Conservation (phyloP, 2,797 vertebrate genomes). For the Diplodus puntazzo region DNA sequence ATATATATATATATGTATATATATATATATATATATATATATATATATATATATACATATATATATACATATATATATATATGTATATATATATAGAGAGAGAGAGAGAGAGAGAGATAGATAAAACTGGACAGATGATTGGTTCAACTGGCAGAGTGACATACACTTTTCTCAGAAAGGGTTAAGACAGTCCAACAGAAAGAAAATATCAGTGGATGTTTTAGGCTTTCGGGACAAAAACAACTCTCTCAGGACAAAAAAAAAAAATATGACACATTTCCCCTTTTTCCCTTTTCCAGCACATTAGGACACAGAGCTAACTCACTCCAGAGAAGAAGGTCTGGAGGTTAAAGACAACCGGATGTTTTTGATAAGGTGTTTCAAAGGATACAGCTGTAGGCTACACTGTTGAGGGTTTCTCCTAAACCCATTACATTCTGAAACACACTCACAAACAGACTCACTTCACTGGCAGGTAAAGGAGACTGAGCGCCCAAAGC, state of each 20-base stretch:
- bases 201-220: not conserved
- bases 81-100: too few species aligned
- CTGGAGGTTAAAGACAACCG: slow-evolving; percentile 48
- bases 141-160: slow-evolving; percentile 29
- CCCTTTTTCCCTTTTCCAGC: slow-evolving; percentile 1
- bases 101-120: too few species aligned
- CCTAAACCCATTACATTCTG: slow-evolving; percentile 57
- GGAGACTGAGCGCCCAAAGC: slow-evolving; percentile 34
- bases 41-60: too few species aligned
- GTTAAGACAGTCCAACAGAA: slow-evolving; percentile 6
- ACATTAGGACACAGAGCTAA: not conserved
- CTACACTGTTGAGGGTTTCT: slow-evolving; percentile 26
- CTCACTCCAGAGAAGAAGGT: slow-evolving; percentile 20
- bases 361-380: slow-evolving; percentile 55
- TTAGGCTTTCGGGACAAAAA: slow-evolving; percentile 1
- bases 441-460: slow-evolving; percentile 35
- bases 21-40: too few species aligned
- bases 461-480: slow-evolving; percentile 50
- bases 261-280: not conserved
- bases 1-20: too few species aligned
- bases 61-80: too few species aligned
- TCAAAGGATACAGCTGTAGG: slow-evolving; percentile 39
- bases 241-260: not conserved
- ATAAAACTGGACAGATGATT: slow-evolving; percentile 33
- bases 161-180: slow-evolving; percentile 4